Evolutionary conservation across 2,888 invertebrate genomes (phyloP), one percentile per base, ranked within the genome.

Genomic region (Pristionchus arcanus): DNA sequence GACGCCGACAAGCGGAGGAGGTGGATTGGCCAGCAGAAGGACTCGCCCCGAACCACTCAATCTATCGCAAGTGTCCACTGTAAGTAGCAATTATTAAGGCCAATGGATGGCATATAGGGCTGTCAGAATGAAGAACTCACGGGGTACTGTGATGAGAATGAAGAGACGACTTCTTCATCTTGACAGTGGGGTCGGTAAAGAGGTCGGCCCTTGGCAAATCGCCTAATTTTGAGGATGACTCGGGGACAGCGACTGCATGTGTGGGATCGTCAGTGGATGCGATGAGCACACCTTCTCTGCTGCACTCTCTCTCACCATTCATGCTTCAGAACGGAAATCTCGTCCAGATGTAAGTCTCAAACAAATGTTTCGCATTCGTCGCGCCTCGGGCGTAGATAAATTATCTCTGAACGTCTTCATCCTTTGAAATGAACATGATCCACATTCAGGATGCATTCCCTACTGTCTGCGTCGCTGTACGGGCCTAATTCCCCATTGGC

Each of bases 401-500:
- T n/a, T n/a, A n/a, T 49, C 13, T 49, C 42, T 49, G 3, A 49
- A 49, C 11, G 42, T 49, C 42, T 49, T 49, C 42, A 49, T 49
- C 42, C 11, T 49, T 49, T 49, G n/a, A n/a, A n/a, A n/a, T n/a
- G n/a, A n/a, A n/a, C 25, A 42, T 42, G 21, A 3, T 0, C 31
- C 59, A 3, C 3, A 28, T 59, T 53, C 87, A 87, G 87, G 68
- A 68, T 87, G 66, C 31, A 66, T 2, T 90, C 91, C 19, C 49
- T 93, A 21, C 90, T 91, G 9, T 92, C 92, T 2, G 92, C 92
- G 0, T 90, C 91, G 2, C 66, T 92, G 1, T 92, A 91, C 87
- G 92, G 92, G 49, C 91, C 92, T 25, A 90, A 91, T n/a, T 91
- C 91, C 34, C 91, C 91, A 19, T 91, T 91, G 15, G 74, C 91